A percentile compares a stretch with the other conserved stretches of the same genome.
These are phyloP conservation scores for Aurelia aurita DNA, from an alignment of 30 jellyfish, hydroid and myxozoan genomes.

Conservation along the genomic window DNA sequence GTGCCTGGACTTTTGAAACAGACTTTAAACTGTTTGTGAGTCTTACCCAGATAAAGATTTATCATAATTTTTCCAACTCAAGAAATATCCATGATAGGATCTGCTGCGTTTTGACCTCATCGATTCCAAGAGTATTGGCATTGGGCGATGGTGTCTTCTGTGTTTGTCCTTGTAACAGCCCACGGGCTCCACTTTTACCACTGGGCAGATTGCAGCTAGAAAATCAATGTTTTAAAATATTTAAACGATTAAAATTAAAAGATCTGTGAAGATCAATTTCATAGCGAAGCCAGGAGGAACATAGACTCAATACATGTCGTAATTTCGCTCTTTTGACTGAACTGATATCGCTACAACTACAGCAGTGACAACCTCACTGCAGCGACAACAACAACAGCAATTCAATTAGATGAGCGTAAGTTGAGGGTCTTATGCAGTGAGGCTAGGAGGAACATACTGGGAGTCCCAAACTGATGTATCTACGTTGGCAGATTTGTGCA, in stretches of 20 bases:
- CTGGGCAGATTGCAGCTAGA: slow-evolving; percentile 1
- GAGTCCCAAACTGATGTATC: background rate
- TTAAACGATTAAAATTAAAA: too few species aligned
- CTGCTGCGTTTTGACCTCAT: slow-evolving; percentile 8
- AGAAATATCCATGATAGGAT: background rate
- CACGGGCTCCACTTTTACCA: background rate
- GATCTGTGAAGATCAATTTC: background rate
- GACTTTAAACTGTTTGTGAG: too few species aligned
- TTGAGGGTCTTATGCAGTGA: too few species aligned
- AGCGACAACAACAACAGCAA: too few species aligned
- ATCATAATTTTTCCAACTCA: background rate
- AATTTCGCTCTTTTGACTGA: too few species aligned
- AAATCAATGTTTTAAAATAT: background rate
- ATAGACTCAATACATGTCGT: too few species aligned
- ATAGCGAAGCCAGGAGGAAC: background rate
- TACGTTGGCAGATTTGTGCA: too few species aligned
- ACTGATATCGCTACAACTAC: too few species aligned
- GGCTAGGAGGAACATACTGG: background rate
- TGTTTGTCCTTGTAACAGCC: slow-evolving; percentile 13
- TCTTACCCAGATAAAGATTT: slow-evolving; percentile 1
- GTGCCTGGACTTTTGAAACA: too few species aligned
- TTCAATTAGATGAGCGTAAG: too few species aligned
- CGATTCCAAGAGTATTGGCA: slow-evolving; percentile 6
- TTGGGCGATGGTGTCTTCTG: background rate
- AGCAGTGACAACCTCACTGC: too few species aligned